Evolutionary conservation across 2,888 invertebrate species (phyloP), one percentile per base, ranked within the genome.

Genomic region (Acanthoscelides obtectus): DNA sequence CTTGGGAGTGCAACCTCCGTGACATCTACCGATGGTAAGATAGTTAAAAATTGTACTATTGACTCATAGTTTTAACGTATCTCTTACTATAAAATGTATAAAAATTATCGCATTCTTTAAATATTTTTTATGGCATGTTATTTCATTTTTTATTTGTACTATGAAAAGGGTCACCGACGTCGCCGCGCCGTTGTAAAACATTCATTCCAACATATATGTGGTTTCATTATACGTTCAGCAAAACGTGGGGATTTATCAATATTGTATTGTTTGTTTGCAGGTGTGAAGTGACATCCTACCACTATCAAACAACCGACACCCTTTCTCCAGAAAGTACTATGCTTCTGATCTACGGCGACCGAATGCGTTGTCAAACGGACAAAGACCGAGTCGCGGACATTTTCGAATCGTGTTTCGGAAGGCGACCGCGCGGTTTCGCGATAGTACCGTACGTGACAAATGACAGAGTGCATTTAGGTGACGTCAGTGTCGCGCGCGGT

Each of bases 1-100:
- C 98, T 0, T 99, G 96, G 93, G 99, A 99, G 86, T 96, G 98
- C 87, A 99, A 99, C 87, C 87, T 99, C 68, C 89, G 99, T 79
- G 99, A 99, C 83, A 88, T 99, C 77, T 91, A 93, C 72, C 90
- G 99, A 77, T 99, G 98, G 98, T 96, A 96, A 82, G 93, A 97
- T n/a, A n/a, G n/a, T n/a, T n/a, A n/a, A n/a, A n/a, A n/a, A n/a
- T n/a, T n/a, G n/a, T n/a, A n/a, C n/a, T n/a, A n/a, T n/a, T n/a
- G n/a, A n/a, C n/a, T n/a, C n/a, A n/a, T n/a, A n/a, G n/a, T n/a
- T n/a, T n/a, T n/a, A n/a, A n/a, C n/a, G n/a, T n/a, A n/a, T n/a
- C n/a, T n/a, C n/a, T n/a, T n/a, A n/a, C n/a, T n/a, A n/a, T n/a
- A n/a, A n/a, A n/a, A n/a, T n/a, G n/a, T n/a, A n/a, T n/a, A n/a